Conservation (phyloP, 2,797 vertebrate genomes). For the Channallabes apus region DNA sequence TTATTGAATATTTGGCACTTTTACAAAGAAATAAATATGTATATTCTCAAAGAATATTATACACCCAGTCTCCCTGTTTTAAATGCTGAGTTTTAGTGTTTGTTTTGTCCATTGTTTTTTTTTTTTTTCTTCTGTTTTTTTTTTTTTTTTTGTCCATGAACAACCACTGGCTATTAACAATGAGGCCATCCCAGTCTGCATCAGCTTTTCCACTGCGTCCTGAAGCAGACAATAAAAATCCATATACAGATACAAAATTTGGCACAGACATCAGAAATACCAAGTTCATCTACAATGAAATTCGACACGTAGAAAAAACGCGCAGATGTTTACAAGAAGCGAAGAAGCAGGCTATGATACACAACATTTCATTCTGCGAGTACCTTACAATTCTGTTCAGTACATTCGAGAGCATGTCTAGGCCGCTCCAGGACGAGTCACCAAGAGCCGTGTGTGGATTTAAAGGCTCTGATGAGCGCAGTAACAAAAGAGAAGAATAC, state of each 20-base stretch:
- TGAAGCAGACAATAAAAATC: slow-evolving; percentile 32
- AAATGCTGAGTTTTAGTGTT: slow-evolving; percentile 1
- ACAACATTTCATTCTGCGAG: slow-evolving; percentile 71
- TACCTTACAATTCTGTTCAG: slow-evolving; percentile 47
- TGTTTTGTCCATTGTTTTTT: background rate
- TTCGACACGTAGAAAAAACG: slow-evolving; percentile 70
- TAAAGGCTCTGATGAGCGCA: slow-evolving; percentile 9
- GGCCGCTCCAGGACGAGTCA: slow-evolving; percentile 29
- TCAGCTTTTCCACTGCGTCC: background rate
- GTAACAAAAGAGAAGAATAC: slow-evolving; percentile 38
- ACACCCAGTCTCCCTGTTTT: slow-evolving; percentile 27
- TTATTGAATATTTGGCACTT: slow-evolving; percentile 48
- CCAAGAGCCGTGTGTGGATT: background rate
- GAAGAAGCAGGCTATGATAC: slow-evolving; percentile 67
- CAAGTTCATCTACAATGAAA: slow-evolving; percentile 62
- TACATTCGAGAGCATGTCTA: slow-evolving; percentile 69
- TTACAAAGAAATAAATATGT: slow-evolving; percentile 45
- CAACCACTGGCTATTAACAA: background rate
- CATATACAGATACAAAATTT: slow-evolving; percentile 35
- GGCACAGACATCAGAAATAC: slow-evolving; percentile 63
- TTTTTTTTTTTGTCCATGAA: background rate
- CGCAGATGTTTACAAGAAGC: slow-evolving; percentile 65
- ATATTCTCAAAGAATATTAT: slow-evolving; percentile 32
- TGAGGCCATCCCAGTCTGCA: background rate
- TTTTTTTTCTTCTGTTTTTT: background rate